A percentile compares a stretch with the other conserved stretches of the same genome.
phyloP scores from a whole-genome alignment of 2,797 vertebrate species.

The Tachyglossus aculeatus region DNA sequence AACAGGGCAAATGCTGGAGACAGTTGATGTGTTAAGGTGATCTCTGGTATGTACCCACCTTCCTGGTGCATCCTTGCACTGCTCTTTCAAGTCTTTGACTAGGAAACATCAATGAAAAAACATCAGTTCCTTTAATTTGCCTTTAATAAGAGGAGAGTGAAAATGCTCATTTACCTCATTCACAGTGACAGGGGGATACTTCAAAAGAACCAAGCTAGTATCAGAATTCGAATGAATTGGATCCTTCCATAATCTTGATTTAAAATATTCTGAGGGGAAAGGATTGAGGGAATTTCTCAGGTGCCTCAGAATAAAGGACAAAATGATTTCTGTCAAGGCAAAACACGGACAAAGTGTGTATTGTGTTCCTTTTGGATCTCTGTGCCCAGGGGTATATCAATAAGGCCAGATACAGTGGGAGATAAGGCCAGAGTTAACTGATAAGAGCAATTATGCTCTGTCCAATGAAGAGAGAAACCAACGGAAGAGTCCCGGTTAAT shows the following conservation, averaged over 20 bases:
- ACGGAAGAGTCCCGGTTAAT: constrained; percentile 19
- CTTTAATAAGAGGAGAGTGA: constrained; percentile 31
- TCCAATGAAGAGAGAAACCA: neutral
- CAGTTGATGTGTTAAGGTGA: constrained; percentile 73
- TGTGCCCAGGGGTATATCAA: neutral
- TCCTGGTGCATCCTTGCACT: constrained; percentile 68
- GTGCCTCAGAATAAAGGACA: neutral
- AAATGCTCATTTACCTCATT: constrained; percentile 53
- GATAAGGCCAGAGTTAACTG: no score
- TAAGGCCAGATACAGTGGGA: no score
- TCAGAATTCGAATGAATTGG: neutral
- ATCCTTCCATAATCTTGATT: neutral
- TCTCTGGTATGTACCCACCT: constrained; percentile 52
- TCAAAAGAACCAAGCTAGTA: constrained; percentile 4
- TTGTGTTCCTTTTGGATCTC: constrained; percentile 45
- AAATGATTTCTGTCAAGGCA: neutral
- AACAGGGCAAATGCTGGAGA: constrained; percentile 67
- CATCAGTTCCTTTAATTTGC: neutral
- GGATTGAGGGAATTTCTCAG: neutral
- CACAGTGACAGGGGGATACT: constrained; percentile 32
- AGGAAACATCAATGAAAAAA: constrained; percentile 35
- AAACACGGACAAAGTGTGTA: constrained; percentile 5
- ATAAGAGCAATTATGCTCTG: no score
- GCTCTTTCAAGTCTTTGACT: constrained; percentile 59
- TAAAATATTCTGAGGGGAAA: constrained; percentile 13